A percentile compares a stretch with the other conserved stretches of the same genome.
phyloP scores from a whole-genome alignment of 2,797 vertebrate genomes.

The Sarcoramphus papa region DNA sequence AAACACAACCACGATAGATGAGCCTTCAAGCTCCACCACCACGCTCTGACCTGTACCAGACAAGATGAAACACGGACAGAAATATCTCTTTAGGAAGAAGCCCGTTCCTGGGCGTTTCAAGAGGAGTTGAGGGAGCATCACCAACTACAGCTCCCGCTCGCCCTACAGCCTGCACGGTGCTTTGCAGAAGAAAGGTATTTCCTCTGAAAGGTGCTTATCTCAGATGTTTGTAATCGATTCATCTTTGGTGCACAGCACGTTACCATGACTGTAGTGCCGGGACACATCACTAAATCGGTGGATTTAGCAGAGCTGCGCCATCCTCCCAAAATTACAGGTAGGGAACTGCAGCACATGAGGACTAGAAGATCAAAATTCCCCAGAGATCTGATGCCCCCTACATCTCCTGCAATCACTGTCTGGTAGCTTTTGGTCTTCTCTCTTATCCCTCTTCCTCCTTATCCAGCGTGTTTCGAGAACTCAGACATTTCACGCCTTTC shows the following conservation, averaged over 20 bases:
- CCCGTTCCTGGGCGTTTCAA: too few species aligned
- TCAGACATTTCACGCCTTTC: not conserved
- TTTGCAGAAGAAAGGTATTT: not conserved
- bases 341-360: not conserved
- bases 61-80: not conserved
- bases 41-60: not conserved
- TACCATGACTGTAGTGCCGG: not conserved
- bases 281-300: not conserved
- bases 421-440: not conserved
- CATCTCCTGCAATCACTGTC: not conserved
- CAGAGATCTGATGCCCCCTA: not conserved
- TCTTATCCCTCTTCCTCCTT: not conserved
- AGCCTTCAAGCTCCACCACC: not conserved
- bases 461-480: not conserved
- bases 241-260: fast-evolving
- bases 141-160: not conserved
- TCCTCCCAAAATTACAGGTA: not conserved
- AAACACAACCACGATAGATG: not conserved
- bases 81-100: not conserved
- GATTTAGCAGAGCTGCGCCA: not conserved
- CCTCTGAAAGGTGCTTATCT: not conserved
- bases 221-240: not conserved
- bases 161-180: too few species aligned
- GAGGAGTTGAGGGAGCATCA: not conserved
- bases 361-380: not conserved